A percentile compares a stretch with the other conserved stretches of the same genome.
These are phyloP conservation scores for Drosophila limbata DNA, from an alignment of 2,888 invertebrate genomes.

Conservation along the genomic window DNA sequence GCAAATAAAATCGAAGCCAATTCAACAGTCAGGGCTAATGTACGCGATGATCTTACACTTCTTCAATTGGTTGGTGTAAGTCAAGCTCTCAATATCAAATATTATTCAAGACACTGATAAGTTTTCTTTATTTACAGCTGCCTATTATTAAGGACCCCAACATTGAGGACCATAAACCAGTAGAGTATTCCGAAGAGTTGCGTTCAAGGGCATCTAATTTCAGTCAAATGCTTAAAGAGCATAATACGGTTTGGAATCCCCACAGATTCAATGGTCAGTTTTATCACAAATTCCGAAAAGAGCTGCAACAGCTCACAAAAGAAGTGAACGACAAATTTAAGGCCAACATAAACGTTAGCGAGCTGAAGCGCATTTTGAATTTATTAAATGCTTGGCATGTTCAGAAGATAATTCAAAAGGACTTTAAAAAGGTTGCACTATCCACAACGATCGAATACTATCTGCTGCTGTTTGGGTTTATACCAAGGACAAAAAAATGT, in stretches of 20 bases:
- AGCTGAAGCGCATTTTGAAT: slow-evolving; percentile 70
- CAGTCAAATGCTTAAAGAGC: slow-evolving; percentile 38
- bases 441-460: slow-evolving; percentile 37
- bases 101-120: not conserved
- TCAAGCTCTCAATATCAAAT: not conserved
- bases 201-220: slow-evolving; percentile 57
- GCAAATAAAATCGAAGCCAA: not conserved
- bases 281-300: not conserved
- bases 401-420: slow-evolving; percentile 38
- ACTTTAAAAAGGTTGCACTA: slow-evolving; percentile 51
- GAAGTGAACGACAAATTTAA: slow-evolving; percentile 41
- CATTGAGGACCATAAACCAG: slow-evolving; percentile 47
- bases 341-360: slow-evolving; percentile 22
- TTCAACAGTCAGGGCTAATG: not conserved
- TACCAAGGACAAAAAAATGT: slow-evolving; percentile 60
- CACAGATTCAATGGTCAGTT: slow-evolving; percentile 15
- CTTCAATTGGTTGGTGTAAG: slow-evolving; percentile 57
- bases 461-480: slow-evolving; percentile 58
- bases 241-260: slow-evolving; percentile 51
- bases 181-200: slow-evolving; percentile 48
- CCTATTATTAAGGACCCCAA: slow-evolving; percentile 40
- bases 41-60: slow-evolving; percentile 28
- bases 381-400: slow-evolving; percentile 64
- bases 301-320: slow-evolving; percentile 36
- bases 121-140: slow-evolving; percentile 46